Base-by-base conservation (phyloP, 2,113 vertebrate species). In the Isurus oxyrinchus region DNA sequence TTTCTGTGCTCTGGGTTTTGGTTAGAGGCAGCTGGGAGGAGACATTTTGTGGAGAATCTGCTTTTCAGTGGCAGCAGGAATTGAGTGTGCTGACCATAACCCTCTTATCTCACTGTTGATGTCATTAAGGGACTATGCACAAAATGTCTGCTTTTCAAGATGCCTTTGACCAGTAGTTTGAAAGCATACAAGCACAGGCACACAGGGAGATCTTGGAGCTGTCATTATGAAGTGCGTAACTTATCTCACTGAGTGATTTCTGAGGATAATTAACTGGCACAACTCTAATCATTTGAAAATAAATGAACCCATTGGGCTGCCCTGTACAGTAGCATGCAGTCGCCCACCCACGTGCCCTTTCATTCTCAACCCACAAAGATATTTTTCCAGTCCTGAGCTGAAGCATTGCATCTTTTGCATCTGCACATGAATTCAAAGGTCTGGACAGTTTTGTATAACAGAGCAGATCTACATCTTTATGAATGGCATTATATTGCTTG, bases 11-110 rank as follows among this genome's bases (percentile, higher is more conserved):
- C 44, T 90, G 55, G 44, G 53, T 25, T 95, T 72, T 95, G 63
- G 0, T 95, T 63, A 27, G 63, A 49, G 66, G 94, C 63, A 69
- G 94, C 94, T 72, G 44, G 67, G 67, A 72, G 94, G 66, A 95
- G 67, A 72, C 94, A 95, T 95, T 95, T 95, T 95, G 94, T 95
- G 94, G 13, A 53, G 66, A 72, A 91, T 91, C 55, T 35, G 53
- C 57, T 55, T 8, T 55, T 59, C 88, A 76, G 44, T 31, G 21
- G 90, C 14, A 19, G 57, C 90, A 94, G 57, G 59, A 94, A 94
- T 94, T 63, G 59, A 40, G n/a, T 94, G 59, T 63, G 59, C 59
- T 94, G 90, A 94, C 59, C 90, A 63, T 63, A 63, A n/a, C 90
- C 88, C 31, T 84, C 81, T 59, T 91, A 63, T 94, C 59, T n/a